A percentile compares a stretch with the other conserved stretches of the same genome.
Conservation (phyloP, 2,888 invertebrate genomes). For the Dinocampus coccinellae region DNA sequence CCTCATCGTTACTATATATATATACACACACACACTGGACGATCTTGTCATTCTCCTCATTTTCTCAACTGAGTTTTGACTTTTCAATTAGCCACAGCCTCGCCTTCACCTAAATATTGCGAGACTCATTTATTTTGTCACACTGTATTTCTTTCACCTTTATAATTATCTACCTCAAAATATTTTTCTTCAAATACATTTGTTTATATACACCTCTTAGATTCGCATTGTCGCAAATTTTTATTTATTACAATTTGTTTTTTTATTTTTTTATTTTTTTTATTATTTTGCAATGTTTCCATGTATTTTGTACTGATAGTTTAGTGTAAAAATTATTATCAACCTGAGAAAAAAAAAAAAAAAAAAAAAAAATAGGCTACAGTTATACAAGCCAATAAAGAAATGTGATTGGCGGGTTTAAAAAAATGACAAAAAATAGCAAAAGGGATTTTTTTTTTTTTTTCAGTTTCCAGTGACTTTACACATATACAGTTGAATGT, state of each 20-base stretch:
- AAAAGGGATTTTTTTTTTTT: constrained; percentile 13
- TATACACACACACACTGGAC: no score
- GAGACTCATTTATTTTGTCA: constrained; percentile 43
- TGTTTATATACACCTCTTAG: not conserved
- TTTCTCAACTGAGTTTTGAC: constrained; percentile 60
- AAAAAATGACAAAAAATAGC: not conserved
- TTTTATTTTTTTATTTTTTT: not conserved
- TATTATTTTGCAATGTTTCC: no score
- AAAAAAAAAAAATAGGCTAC: not conserved
- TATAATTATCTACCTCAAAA: not conserved
- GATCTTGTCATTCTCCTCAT: constrained; percentile 2
- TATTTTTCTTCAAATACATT: not conserved
- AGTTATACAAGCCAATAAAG: constrained; percentile 7
- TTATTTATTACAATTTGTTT: not conserved
- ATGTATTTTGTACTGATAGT: no score
- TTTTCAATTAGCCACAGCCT: constrained; percentile 68
- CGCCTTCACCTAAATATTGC: constrained; percentile 66
- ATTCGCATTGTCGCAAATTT: not conserved
- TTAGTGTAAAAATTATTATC: no score
- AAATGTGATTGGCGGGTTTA: not conserved
- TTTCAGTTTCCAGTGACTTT: constrained; percentile 1
- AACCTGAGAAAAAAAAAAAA: constrained; percentile 2
- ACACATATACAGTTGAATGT: not conserved
- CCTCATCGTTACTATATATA: no score
- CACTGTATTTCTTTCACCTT: not conserved